These are phyloP conservation scores for Serrognathus titanus DNA, from an alignment of 2,888 invertebrate species.

Conservation along the genomic window DNA sequence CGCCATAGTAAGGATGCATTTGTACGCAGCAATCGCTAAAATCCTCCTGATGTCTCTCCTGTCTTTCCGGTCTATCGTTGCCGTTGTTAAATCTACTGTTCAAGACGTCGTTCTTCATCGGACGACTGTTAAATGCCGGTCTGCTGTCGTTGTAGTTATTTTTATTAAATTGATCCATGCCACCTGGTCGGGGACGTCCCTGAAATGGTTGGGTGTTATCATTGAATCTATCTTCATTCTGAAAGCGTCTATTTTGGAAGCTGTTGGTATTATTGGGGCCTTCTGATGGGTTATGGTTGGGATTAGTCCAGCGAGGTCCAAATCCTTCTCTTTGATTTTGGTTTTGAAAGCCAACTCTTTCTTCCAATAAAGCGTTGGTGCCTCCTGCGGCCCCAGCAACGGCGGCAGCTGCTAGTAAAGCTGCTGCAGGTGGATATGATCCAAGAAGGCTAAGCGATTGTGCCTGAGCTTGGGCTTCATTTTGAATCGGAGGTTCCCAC, in stretches of 20 bases:
- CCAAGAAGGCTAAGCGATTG: conserved; percentile 4
- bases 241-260: conserved; percentile 4
- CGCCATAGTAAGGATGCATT: conserved; percentile 67
- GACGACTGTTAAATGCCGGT: conserved; percentile 5
- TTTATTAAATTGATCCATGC: conserved; percentile 7
- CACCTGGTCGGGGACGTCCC: not conserved
- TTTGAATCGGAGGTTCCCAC: conserved; percentile 29
- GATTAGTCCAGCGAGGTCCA: conserved; percentile 9
- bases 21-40: conserved; percentile 60
- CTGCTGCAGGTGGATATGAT: conserved; percentile 9
- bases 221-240: conserved; percentile 9
- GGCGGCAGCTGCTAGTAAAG: conserved; percentile 7
- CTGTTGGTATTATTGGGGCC: conserved; percentile 7
- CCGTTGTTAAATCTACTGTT: not conserved
- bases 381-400: not conserved
- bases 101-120: not conserved
- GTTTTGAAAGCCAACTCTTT: conserved; percentile 11
- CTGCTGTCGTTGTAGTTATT: conserved; percentile 1
- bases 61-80: conserved; percentile 8
- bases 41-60: conserved; percentile 1
- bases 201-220: conserved; percentile 10
- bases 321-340: conserved; percentile 3
- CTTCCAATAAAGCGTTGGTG: conserved; percentile 5
- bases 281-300: conserved; percentile 2
- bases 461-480: conserved; percentile 17